Base-by-base conservation (phyloP, 2,888 invertebrate genomes). In the Aelia acuminata region DNA sequence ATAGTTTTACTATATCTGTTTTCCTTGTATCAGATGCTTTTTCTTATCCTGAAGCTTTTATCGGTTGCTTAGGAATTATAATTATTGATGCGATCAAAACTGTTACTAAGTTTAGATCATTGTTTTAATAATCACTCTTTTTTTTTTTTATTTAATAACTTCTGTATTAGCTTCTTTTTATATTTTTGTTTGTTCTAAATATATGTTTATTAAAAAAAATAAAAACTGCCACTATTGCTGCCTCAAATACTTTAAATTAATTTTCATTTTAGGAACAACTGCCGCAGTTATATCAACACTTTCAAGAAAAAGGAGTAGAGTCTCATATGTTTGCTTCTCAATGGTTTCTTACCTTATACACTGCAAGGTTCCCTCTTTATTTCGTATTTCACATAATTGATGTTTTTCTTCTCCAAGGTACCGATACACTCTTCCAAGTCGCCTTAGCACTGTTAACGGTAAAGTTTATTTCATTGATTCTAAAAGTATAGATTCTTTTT, bases 321-420 rank as follows among this genome's bases (percentile, higher is more conserved):
- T 96, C 98, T 48, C 99, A 99, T 93, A 99, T 99, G 99, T 99
- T 98, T 92, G 99, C 99, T 39, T 98, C 98, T 10, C 99, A 99
- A 93, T 99, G 99, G 99, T 99, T 99, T 94, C 95, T 99, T 88
- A 99, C 99, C 0, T 94, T 99, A n/a, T 99, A 98, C 93, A 99
- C 99, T 2, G 99, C 99, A 50, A 96, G 99, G 91, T 99, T 99
- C 93, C 99, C 99, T 0, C 94, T 99, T 63, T 97, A 96, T 91
- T 95, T 99, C 93, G 97, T 99, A 50, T 99, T 98, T 93, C 98
- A 98, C 92, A 98, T 99, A 88, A 94, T 99, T 89, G 99, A 99
- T 92, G 96, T 99, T 85, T 99, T 99, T 93, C 94, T 99, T 31
- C 94, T 98, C 48, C 96, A 98, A 95, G 99, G 99, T 87, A 95